Percentiles rank a stretch among this genome's conserved stretches.
Conservation (phyloP, 2,888 invertebrate genomes). For the Tiliacea aurago region DNA sequence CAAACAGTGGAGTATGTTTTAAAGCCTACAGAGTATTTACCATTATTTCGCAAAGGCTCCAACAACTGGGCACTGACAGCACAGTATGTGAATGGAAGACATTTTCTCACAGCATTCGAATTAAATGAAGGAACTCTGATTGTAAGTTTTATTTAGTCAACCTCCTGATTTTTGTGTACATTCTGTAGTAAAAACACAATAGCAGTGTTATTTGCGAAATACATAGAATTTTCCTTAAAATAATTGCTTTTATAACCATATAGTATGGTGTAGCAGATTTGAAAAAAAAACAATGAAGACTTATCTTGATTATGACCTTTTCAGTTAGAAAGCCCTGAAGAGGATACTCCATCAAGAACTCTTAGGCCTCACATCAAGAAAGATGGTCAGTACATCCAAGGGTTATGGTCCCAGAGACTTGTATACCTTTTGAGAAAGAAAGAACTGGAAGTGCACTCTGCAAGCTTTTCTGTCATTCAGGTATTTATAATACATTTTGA, state of each 20-base stretch:
- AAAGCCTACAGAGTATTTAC: conserved; percentile 85
- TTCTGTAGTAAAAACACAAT: background rate
- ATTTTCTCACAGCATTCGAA: conserved; percentile 88
- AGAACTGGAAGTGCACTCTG: conserved; percentile 86
- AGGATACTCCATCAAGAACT: conserved; percentile 83
- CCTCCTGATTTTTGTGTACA: background rate
- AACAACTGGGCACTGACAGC: conserved; percentile 87
- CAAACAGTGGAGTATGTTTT: conserved; percentile 85
- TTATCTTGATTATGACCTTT: conserved; percentile 29
- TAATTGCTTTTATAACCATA: background rate
- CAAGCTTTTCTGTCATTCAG: conserved; percentile 84
- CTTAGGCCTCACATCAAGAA: conserved; percentile 83
- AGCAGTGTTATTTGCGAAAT: background rate
- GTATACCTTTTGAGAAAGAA: conserved; percentile 85
- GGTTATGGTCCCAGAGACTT: conserved; percentile 86
- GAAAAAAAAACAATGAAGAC: background rate
- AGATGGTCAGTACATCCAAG: conserved; percentile 82
- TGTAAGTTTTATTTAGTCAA: conserved; percentile 75
- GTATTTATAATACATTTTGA: conserved; percentile 65
- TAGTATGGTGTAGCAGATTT: too few relatives aligned
- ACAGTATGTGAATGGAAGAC: conserved; percentile 88
- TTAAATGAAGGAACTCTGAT: conserved; percentile 87
- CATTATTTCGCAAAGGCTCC: conserved; percentile 83
- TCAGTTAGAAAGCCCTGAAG: conserved; percentile 87
- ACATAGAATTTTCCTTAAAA: background rate